Evolutionary conservation across 2,888 invertebrate genomes (phyloP), one percentile per base, ranked within the genome.

Genomic region (Stenichneumon culpator): DNA sequence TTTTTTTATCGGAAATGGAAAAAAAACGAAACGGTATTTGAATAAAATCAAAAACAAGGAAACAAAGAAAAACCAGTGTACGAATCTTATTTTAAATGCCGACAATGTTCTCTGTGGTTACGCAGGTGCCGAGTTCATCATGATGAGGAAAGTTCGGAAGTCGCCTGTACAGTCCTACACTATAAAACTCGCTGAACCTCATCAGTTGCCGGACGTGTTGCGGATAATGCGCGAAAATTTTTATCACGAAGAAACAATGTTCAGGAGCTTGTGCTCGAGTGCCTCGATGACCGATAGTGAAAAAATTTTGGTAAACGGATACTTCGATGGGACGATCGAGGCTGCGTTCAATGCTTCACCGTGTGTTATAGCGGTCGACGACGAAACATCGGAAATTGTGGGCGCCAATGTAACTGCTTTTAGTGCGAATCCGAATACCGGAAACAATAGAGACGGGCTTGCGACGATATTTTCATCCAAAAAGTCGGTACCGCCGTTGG

Each of bases 221-320:
- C 50, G 77, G 19, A 82, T 90, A 5, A 44, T 90, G 28, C 80
- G 87, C 0, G 83, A 87, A 11, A 87, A 88, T 78, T 91, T 89
- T 36, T 86, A 91, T 67, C 87, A 87, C 50, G 90, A 91, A 11
- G 91, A 91, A 81, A 88, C 85, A 0, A 87, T 92, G 50, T 65
- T 89, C 14, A 86, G 79, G 39, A 87, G 89, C 63, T 68, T 91
- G 5, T 77, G 84, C 36, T 69, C 75, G 4, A 70, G 65, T 11
- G 72, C 52, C 0, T 6, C 22, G 7, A 79, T 87, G 3, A 74
- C 80, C 0, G 60, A 83, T 0, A 84, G 83, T 1, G 87, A 89
- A 4, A 73, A 70, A 16, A 70, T 80, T 19, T 57, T 78, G 1
- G 89, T 90, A n/a, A 78, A 86, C 9, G 82, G 79, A 6, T 90